Evolutionary conservation across 2,888 invertebrate species (phyloP), one percentile per base, ranked within the genome.

Genomic region (Pantelozetes paolii): DNA sequence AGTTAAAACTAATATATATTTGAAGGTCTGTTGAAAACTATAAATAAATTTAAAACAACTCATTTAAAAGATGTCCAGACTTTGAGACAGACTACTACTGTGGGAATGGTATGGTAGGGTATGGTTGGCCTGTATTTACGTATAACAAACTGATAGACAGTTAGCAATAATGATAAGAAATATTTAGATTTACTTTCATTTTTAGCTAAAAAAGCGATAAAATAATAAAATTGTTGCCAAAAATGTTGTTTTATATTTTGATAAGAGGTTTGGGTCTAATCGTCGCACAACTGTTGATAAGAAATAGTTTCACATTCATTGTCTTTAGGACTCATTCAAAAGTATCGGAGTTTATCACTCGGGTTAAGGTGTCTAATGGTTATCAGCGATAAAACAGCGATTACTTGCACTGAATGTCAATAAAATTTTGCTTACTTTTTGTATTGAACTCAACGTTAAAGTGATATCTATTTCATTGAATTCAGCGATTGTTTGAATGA

Each of bases 71-170:
- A 50, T 50, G 50, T 20, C n/a, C 23, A 20, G 50, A 50, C 50
- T 8, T 50, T 23, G 50, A 45, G 50, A 50, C 50, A 50, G 50
- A 50, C 50, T n/a, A n/a, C n/a, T n/a, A n/a, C n/a, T n/a, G n/a
- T n/a, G n/a, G n/a, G n/a, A n/a, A n/a, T n/a, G n/a, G n/a, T n/a
- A n/a, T n/a, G n/a, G n/a, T n/a, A n/a, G n/a, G n/a, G 13, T 40
- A 9, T 9, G 13, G 40, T 40, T 13, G 6, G 13, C 6, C 40
- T 40, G 6, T 40, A 40, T 40, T 40, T 40, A 40, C 40, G 13
- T 40, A 40, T 40, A 40, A 40, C n/a, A n/a, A n/a, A n/a, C n/a
- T n/a, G n/a, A n/a, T n/a, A n/a, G n/a, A n/a, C n/a, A n/a, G n/a
- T n/a, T n/a, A n/a, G n/a, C n/a, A n/a, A n/a, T n/a, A 15, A 45